These are phyloP conservation scores for Pipistrellus kuhlii DNA, from an alignment of 2,797 vertebrate genomes.

Conservation along the genomic window DNA sequence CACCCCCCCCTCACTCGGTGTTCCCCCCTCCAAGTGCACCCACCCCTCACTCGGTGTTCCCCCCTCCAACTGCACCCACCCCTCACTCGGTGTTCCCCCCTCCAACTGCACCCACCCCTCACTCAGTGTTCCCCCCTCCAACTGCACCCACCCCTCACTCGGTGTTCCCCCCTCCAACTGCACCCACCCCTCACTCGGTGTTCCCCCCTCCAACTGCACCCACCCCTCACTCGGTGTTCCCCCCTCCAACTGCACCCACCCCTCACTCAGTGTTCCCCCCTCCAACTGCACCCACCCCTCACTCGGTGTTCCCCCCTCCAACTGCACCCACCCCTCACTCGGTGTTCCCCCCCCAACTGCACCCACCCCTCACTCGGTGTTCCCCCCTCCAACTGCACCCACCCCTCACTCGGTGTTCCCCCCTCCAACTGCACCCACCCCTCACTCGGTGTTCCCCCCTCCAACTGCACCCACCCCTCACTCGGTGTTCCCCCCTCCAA, in stretches of 20 bases:
- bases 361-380: not conserved
- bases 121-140: not conserved
- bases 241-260: not conserved
- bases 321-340: not conserved
- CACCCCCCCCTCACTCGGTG: too few species aligned
- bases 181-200: too few species aligned
- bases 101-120: not conserved
- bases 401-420: not conserved
- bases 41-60: too few species aligned
- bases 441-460: not conserved
- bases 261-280: not conserved
- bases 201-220: not conserved
- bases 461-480: not conserved
- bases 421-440: not conserved
- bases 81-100: not conserved
- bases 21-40: not conserved
- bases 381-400: not conserved
- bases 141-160: not conserved
- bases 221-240: not conserved
- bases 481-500: not conserved
- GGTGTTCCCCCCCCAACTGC: not conserved
- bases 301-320: too few species aligned
- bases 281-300: not conserved
- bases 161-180: not conserved
- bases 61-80: not conserved